Evolutionary conservation across 2,888 invertebrate genomes (phyloP), one percentile per base, ranked within the genome.

Genomic region (Leptinotarsa juncta): DNA sequence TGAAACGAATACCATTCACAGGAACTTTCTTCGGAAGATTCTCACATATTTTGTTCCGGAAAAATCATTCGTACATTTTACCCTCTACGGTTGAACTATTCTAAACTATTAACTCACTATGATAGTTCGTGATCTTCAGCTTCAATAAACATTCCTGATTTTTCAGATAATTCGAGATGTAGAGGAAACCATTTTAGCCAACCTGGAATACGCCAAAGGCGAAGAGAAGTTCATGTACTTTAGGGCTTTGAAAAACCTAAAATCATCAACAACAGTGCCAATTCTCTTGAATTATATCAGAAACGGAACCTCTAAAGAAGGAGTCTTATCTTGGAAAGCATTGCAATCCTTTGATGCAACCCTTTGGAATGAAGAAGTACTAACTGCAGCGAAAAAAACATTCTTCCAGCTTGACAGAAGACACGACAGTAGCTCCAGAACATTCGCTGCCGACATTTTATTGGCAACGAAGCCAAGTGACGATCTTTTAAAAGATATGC

Each of bases 171-270:
- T 86, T 23, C 81, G 84, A 67, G 85, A 87, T 26, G 87, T 89
- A 0, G 86, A 87, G 82, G 87, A 83, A 73, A 82, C 84, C 1
- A 83, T 89, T 3, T 66, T 86, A 10, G 86, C 88, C 67, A 84
- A 85, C 70, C 80, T 88, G 23, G 85, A 87, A 55, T 83, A 84
- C 50, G 81, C 85, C 7, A 85, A 86, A 78, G 89, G 90, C 4
- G 89, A 89, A 1, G 94, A 94, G 81, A 89, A 90, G 73, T 86
- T 90, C 26, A 89, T 90, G 67, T 93, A 91, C 82, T 88, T 95
- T 50, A 89, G 94, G 71, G 93, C 93, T 0, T 86, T 95, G 57
- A 92, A 92, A 80, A 96, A 95, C 87, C 89, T 95, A 0, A 90
- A 90, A 70, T 90, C 92, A 68, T 88, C 89, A 16, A 86, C 87